A percentile compares a stretch with the other conserved stretches of the same genome.
These are phyloP conservation scores for Drosophila melanogaster DNA, from an alignment of 1,140 invertebrate species.

Conservation along the genomic window DNA sequence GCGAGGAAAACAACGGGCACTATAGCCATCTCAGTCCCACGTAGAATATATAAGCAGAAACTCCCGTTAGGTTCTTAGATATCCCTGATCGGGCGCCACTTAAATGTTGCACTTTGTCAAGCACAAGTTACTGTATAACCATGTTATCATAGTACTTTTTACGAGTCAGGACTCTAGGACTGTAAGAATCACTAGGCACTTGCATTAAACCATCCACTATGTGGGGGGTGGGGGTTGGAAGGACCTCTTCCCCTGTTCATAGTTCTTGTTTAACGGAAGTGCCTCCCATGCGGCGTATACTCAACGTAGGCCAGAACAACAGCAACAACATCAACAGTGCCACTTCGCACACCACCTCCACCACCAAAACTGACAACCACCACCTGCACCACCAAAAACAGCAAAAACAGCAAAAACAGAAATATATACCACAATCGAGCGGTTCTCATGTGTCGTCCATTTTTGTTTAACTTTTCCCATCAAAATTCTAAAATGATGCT, in stretches of 20 bases:
- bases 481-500: conserved; percentile 48
- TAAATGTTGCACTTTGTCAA: conserved; percentile 36
- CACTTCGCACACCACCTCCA: conserved; percentile 24
- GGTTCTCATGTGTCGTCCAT: conserved; percentile 59
- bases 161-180: conserved; percentile 62
- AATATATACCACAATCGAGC: conserved; percentile 41
- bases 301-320: conserved; percentile 50
- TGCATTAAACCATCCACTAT: conserved; percentile 58
- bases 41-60: conserved; percentile 8
- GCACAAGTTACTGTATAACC: conserved; percentile 14
- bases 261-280: conserved; percentile 56
- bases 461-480: conserved; percentile 56
- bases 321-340: conserved; percentile 35
- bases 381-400: conserved; percentile 24
- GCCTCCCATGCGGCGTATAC: conserved; percentile 64
- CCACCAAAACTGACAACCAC: conserved; percentile 20
- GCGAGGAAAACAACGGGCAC: conserved; percentile 14
- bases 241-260: conserved; percentile 20
- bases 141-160: conserved; percentile 1
- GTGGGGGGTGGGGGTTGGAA: neutral
- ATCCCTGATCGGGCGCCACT: conserved; percentile 16
- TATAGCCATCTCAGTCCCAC: conserved; percentile 26
- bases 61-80: conserved; percentile 25
- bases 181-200: conserved; percentile 57
- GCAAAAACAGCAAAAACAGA: neutral